Conservation (phyloP, 2,113 vertebrate species). For the Gopherus evgoodei region DNA sequence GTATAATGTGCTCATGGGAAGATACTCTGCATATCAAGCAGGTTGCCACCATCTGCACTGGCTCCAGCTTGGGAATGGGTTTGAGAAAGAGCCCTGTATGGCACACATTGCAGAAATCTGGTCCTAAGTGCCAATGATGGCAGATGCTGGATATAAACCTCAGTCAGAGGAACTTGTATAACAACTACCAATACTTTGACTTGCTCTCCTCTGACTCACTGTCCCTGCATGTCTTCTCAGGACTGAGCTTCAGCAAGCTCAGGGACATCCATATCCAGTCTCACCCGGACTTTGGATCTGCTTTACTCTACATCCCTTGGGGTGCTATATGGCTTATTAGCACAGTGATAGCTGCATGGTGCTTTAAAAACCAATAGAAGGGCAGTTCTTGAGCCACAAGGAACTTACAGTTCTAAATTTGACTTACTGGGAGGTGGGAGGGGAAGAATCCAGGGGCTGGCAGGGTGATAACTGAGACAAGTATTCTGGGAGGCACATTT, state of each 20-base stretch:
- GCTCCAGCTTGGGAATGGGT: neutral
- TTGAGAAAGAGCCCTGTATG: neutral
- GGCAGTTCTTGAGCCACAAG: neutral
- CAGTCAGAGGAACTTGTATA: neutral
- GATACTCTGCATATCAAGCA: neutral
- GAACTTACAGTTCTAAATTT: neutral
- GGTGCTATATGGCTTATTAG: neutral
- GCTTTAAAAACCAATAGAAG: neutral
- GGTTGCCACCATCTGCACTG: neutral
- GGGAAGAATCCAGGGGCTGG: rapidly evolving
- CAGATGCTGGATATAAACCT: neutral
- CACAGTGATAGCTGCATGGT: rapidly evolving
- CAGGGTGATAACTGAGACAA: neutral
- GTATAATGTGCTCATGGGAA: neutral
- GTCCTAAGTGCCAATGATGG: neutral
- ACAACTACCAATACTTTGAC: rapidly evolving
- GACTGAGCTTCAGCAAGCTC: neutral
- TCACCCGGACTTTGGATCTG: neutral
- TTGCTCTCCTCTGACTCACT: neutral
- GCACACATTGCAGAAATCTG: neutral
- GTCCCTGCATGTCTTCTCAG: neutral
- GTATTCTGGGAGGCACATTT: neutral
- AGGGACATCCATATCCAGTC: neutral
- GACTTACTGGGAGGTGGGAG: neutral
- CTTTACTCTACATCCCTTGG: rapidly evolving